phyloP scores from a whole-genome alignment of 1,140 invertebrate species.

The Drosophila melanica region DNA sequence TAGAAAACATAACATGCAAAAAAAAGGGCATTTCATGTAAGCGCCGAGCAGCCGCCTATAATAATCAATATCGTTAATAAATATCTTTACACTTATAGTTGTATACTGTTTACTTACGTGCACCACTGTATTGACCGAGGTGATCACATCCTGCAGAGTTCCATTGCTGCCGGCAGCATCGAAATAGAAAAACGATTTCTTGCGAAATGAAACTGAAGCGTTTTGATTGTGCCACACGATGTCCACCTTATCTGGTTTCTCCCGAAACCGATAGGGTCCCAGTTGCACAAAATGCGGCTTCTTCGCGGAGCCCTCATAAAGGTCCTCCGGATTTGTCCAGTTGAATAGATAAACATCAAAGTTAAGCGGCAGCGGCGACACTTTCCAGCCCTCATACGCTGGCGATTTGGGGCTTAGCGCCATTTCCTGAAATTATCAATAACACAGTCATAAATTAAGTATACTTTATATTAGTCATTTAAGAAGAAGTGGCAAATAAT shows the following conservation, averaged over 20 bases:
- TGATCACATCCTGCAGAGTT: conserved; percentile 89
- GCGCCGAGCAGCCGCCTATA: conserved; percentile 87
- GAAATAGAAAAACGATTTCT: conserved; percentile 91
- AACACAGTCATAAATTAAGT: background rate
- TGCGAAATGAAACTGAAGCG: conserved; percentile 92
- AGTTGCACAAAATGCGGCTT: conserved; percentile 89
- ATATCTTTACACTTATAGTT: background rate
- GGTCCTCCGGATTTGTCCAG: conserved; percentile 90
- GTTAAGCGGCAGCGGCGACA: conserved; percentile 90
- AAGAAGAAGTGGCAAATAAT: too few relatives aligned
- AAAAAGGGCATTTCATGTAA: conserved; percentile 2
- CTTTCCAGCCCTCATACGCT: conserved; percentile 88
- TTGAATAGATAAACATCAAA: conserved; percentile 92
- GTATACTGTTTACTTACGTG: conserved; percentile 86
- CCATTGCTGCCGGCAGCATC: conserved; percentile 90
- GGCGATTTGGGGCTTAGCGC: conserved; percentile 86
- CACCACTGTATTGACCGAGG: conserved; percentile 92
- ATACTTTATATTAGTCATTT: too few relatives aligned
- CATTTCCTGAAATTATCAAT: conserved; percentile 86
- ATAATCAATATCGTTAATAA: conserved; percentile 1
- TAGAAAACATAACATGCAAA: conserved; percentile 61
- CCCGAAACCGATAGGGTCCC: conserved; percentile 91
- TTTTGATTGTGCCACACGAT: conserved; percentile 89
- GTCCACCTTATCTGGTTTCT: conserved; percentile 89
- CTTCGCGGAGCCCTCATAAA: conserved; percentile 81